A percentile compares a stretch with the other conserved stretches of the same genome.
Evolutionary conservation across 2,888 invertebrate genomes (phyloP).

Genomic region (Koerneria pararmatus): DNA sequence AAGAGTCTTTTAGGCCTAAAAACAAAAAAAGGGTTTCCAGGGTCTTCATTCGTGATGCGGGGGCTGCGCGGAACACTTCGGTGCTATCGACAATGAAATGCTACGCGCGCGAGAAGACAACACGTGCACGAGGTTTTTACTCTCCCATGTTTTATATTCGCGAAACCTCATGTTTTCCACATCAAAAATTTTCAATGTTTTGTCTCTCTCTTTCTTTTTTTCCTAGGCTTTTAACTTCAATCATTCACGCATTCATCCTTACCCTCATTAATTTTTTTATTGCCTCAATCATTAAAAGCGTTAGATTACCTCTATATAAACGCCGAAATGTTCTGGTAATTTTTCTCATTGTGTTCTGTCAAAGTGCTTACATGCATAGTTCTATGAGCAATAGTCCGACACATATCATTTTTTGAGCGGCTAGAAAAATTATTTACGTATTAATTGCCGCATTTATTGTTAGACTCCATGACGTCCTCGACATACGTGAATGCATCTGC

Average conservation of each 20-base stretch:
- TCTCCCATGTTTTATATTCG: not conserved
- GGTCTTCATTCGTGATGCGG: conserved; percentile 46
- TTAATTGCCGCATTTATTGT: conserved; percentile 14
- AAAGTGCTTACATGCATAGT: too few species aligned
- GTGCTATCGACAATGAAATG: conserved; percentile 42
- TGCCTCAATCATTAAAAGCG: too few species aligned
- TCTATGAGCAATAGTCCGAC: too few species aligned
- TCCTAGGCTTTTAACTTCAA: too few species aligned
- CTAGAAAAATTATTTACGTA: not conserved
- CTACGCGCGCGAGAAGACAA: conserved; percentile 44
- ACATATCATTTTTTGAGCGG: too few species aligned
- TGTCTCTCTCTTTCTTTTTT: not conserved
- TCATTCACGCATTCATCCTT: too few species aligned
- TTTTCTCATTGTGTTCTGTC: too few species aligned
- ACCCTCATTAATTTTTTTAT: not conserved
- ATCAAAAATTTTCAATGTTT: not conserved
- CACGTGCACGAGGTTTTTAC: conserved; percentile 36
- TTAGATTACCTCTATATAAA: too few species aligned
- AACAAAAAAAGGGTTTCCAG: too few species aligned
- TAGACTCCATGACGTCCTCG: conserved; percentile 47
- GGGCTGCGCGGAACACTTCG: conserved; percentile 55
- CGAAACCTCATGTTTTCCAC: not conserved
- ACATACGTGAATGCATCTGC: conserved; percentile 55
- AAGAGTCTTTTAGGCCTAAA: too few species aligned
- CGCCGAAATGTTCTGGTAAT: too few species aligned